These are phyloP conservation scores for Orchesella cincta DNA, from an alignment of 1,140 invertebrate species.

Conservation along the genomic window DNA sequence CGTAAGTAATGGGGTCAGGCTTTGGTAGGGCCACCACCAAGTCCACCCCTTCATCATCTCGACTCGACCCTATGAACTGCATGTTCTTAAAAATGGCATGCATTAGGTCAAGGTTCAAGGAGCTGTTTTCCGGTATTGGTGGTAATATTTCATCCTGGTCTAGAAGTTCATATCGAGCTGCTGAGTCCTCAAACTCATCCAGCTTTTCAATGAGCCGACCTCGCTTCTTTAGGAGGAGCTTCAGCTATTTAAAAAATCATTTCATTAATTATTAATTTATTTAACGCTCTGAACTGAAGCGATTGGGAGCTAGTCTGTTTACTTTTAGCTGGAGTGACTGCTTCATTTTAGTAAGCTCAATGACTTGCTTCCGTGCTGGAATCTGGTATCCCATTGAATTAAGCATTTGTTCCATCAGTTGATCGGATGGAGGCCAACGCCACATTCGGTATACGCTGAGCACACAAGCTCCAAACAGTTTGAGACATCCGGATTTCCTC, in stretches of 20 bases:
- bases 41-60: neutral
- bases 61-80: neutral
- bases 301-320: neutral
- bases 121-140: neutral
- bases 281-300: neutral
- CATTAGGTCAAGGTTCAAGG: neutral
- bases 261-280: neutral
- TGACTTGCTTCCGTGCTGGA: neutral
- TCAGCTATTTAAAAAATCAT: neutral
- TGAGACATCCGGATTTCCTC: neutral
- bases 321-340: neutral
- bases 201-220: neutral
- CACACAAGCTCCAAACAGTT: neutral
- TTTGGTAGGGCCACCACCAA: neutral
- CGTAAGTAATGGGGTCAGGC: too few relatives aligned
- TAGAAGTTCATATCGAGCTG: neutral
- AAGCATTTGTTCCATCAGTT: neutral
- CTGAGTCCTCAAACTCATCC: neutral
- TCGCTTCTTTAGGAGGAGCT: neutral
- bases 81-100: neutral
- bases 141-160: slow-evolving; percentile 21
- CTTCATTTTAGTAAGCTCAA: slow-evolving; percentile 4
- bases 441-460: neutral
- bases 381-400: neutral
- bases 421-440: neutral